Conservation (phyloP, 2,113 vertebrate genomes). For the Pogona vitticeps region DNA sequence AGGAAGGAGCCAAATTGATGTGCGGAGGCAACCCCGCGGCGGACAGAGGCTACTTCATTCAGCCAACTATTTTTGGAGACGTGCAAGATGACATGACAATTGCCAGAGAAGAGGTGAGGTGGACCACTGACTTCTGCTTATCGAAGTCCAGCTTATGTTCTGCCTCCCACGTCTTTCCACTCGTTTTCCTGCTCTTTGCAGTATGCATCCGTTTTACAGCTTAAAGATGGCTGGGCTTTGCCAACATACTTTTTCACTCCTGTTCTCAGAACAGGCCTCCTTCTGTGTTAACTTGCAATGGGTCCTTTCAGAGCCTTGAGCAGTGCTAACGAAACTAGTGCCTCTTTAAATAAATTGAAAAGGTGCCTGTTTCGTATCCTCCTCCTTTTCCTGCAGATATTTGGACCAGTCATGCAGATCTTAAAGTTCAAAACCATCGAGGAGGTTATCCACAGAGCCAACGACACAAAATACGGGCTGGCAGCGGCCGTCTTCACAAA, state of each 20-base stretch:
- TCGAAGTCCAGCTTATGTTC: not conserved
- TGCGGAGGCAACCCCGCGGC: constrained; percentile 88
- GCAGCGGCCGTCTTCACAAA: constrained; percentile 93
- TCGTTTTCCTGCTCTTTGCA: accelerated
- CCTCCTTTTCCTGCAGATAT: constrained; percentile 81
- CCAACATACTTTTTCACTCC: not conserved
- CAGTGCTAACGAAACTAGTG: not conserved
- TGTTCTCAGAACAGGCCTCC: not conserved
- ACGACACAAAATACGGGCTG: constrained; percentile 88
- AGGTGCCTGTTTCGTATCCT: accelerated
- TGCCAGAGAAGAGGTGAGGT: constrained; percentile 90
- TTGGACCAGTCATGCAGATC: constrained; percentile 98
- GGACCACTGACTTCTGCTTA: not conserved
- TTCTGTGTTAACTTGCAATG: not conserved
- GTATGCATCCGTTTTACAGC: not conserved
- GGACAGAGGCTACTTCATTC: constrained; percentile 95
- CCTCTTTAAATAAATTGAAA: not conserved
- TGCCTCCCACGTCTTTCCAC: not conserved
- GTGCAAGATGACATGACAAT: constrained; percentile 96
- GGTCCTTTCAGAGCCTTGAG: not conserved
- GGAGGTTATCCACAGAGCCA: constrained; percentile 91
- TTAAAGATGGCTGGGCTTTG: accelerated
- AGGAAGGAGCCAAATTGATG: constrained; percentile 92
- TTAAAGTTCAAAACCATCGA: constrained; percentile 92
- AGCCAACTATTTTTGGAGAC: constrained; percentile 92